A percentile compares a stretch with the other conserved stretches of the same genome.
These are phyloP conservation scores for Meteorus sp. DNA, from an alignment of 1,140 invertebrate genomes.

Conservation along the genomic window DNA sequence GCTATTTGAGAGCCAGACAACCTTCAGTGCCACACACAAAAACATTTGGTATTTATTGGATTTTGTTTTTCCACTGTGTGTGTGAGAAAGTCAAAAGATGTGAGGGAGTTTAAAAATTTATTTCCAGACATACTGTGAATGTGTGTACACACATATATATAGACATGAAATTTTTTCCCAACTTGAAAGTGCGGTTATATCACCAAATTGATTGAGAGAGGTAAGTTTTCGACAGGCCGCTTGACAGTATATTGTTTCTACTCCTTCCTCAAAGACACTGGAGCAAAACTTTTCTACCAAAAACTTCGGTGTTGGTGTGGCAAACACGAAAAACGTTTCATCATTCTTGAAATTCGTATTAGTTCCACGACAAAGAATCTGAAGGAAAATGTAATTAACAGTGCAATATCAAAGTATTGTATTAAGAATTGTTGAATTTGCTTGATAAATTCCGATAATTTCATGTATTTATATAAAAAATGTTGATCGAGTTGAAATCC, in stretches of 20 bases:
- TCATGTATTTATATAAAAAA: too few species aligned
- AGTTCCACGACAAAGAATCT: not conserved
- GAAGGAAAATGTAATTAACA: too few species aligned
- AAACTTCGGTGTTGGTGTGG: not conserved
- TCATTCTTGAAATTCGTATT: not conserved
- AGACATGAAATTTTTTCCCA: not conserved
- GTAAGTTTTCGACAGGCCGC: slow-evolving; percentile 4
- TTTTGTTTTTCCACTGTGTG: not conserved
- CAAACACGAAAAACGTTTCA: slow-evolving; percentile 1
- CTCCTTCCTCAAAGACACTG: not conserved
- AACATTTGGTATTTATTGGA: too few species aligned
- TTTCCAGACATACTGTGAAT: too few species aligned
- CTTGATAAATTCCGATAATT: too few species aligned
- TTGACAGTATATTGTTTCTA: not conserved
- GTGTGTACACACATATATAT: not conserved
- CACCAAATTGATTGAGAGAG: slow-evolving; percentile 3
- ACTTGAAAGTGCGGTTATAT: not conserved
- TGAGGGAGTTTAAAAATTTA: not conserved
- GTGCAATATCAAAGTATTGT: too few species aligned
- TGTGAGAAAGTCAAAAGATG: not conserved
- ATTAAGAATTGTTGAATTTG: too few species aligned
- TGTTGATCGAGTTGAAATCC: too few species aligned
- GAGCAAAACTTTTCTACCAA: not conserved
- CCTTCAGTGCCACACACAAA: too few species aligned
- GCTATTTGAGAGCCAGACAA: too few species aligned